These are phyloP conservation scores for Brachionus plicatilis DNA, from an alignment of 1,140 invertebrate species.

Conservation along the genomic window DNA sequence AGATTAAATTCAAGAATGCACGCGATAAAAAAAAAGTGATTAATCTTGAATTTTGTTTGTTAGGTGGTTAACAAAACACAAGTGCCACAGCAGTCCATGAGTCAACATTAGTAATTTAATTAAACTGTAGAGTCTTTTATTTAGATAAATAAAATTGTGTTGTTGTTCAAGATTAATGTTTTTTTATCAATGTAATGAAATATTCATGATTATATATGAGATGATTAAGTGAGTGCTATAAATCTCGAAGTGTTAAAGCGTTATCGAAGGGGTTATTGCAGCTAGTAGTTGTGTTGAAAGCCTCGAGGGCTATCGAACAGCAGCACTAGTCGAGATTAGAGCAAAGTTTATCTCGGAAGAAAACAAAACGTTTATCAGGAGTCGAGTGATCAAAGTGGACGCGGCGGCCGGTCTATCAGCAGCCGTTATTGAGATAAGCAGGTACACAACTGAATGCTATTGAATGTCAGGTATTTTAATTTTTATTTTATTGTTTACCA, in stretches of 20 bases:
- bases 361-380: neutral
- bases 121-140: neutral
- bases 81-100: neutral
- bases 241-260: neutral
- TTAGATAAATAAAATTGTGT: neutral
- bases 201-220: neutral
- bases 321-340: neutral
- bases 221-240: slow-evolving; percentile 20
- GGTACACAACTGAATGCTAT: neutral
- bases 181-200: neutral
- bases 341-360: slow-evolving; percentile 5
- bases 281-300: neutral
- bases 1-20: neutral
- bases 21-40: neutral
- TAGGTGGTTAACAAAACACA: neutral
- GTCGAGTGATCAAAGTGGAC: slow-evolving; percentile 1
- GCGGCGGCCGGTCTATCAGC: neutral
- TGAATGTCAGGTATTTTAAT: slow-evolving; percentile 28
- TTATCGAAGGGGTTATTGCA: slow-evolving; percentile 4
- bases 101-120: neutral
- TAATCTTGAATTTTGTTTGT: neutral
- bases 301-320: neutral
- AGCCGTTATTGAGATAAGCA: slow-evolving; percentile 13
- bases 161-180: neutral
- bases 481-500: neutral